phyloP scores from a whole-genome alignment of 1,140 invertebrate genomes.

The Charaxes varanes region DNA sequence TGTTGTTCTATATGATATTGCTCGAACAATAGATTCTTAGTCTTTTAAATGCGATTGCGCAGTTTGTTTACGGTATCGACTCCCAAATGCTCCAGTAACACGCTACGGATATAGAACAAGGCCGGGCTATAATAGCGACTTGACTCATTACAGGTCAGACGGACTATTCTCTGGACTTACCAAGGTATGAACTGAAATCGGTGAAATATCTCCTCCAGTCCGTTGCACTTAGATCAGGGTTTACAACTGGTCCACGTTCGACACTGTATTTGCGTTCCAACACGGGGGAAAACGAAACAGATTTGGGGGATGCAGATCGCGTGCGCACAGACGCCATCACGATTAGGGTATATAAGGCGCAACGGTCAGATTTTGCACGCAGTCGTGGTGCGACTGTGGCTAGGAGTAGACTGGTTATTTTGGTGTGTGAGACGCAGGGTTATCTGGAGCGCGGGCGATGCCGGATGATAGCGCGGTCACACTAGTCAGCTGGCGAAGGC shows the following conservation, averaged over 20 bases:
- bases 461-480: slow-evolving; percentile 59
- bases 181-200: slow-evolving; percentile 69
- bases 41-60: slow-evolving; percentile 42
- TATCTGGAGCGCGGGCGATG: slow-evolving; percentile 54
- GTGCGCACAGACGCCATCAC: slow-evolving; percentile 70
- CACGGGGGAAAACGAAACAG: slow-evolving; percentile 70
- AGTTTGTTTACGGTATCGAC: slow-evolving; percentile 52
- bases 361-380: slow-evolving; percentile 32
- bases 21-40: slow-evolving; percentile 11
- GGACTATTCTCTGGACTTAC: slow-evolving; percentile 50
- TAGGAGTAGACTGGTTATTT: slow-evolving; percentile 63
- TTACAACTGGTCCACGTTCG: slow-evolving; percentile 41
- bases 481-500: slow-evolving; percentile 52
- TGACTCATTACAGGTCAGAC: slow-evolving; percentile 49
- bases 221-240: slow-evolving; percentile 40
- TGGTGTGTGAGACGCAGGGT: slow-evolving; percentile 43
- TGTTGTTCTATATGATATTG: neutral
- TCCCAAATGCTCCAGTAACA: slow-evolving; percentile 59
- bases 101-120: slow-evolving; percentile 64
- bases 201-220: slow-evolving; percentile 69
- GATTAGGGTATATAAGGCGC: slow-evolving; percentile 52
- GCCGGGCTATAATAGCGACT: slow-evolving; percentile 49
- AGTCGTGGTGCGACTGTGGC: slow-evolving; percentile 61
- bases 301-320: slow-evolving; percentile 71
- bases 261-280: slow-evolving; percentile 67